These are phyloP conservation scores for Crotalus viridis DNA, from an alignment of 2,113 vertebrate species.

Conservation along the genomic window DNA sequence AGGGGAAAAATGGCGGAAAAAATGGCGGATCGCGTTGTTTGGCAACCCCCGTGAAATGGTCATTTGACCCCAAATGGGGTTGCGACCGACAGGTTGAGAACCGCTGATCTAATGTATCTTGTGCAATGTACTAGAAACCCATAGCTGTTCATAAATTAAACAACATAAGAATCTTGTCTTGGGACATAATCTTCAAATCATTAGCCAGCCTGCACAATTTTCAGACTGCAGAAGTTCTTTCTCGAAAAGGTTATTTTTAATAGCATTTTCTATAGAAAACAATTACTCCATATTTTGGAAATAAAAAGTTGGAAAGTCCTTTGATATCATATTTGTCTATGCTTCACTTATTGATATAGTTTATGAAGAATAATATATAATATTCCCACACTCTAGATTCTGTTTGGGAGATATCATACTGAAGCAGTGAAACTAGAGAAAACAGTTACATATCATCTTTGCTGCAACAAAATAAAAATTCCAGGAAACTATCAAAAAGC, in stretches of 20 bases:
- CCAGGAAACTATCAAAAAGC: not conserved
- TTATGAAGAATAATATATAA: not conserved
- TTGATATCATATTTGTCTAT: not conserved
- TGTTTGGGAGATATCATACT: not conserved
- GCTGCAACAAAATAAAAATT: not conserved
- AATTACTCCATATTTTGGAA: not conserved
- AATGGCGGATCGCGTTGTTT: too few relatives aligned
- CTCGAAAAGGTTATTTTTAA: not conserved
- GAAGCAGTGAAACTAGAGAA: not conserved
- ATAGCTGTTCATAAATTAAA: slow-evolving; percentile 12
- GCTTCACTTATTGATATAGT: not conserved
- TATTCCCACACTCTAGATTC: not conserved
- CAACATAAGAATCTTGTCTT: not conserved
- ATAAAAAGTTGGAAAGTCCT: not conserved
- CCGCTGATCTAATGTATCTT: not conserved
- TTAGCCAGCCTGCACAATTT: not conserved
- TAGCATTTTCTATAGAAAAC: not conserved
- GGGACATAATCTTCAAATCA: not conserved
- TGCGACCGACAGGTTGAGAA: too few relatives aligned
- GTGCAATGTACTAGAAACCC: not conserved
- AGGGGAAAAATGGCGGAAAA: too few relatives aligned
- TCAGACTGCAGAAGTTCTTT: not conserved
- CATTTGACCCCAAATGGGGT: too few relatives aligned
- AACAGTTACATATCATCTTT: not conserved
- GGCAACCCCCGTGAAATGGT: too few relatives aligned